Base-by-base conservation (phyloP, 1,140 invertebrate species). In the Atta colombica region DNA sequence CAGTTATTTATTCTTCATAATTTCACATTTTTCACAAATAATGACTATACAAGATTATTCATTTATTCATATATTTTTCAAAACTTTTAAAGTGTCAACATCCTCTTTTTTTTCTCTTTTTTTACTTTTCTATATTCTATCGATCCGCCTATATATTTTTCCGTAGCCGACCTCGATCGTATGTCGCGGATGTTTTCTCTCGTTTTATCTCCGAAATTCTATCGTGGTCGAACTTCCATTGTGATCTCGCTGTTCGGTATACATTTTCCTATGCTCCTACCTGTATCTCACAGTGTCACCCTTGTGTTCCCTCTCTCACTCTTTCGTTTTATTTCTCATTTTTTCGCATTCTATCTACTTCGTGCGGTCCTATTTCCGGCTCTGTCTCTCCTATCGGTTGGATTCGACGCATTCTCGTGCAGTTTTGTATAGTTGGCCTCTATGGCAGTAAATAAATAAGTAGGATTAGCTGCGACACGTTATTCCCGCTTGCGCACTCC, bases 381-480 rank as follows among this genome's bases (percentile, higher is more conserved):
- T 69, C 77, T 84, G 65, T 77, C 89, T 75, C 85, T 88, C 87
- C 75, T 53, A 82, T 86, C 68, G 74, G 51, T 31, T 18, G 69
- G 78, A 75, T 85, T 87, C 86, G 49, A 84, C 80, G 86, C 84
- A 77, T 88, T 86, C 66, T 81, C 65, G 28, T 45, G 77, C 66
- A 86, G 85, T 82, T 86, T 86, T 58, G 77, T 81, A 86, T 86
- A 86, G 77, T 80, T 75, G 77, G 66, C 85, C 81, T 77, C 84
- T 51, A 55, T 72, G 61, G 51, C 85, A 61, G 81, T 92, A 92
- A 92, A 92, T 92, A 92, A 92, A 92, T 92, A 92, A 92, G 88
- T 92, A 92, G 91, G 89, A 92, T 92, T 92, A 91, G 91, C 81
- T 89, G 87, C 87, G 84, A 88, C 84, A 77, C 84, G 87, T 88